Base-by-base conservation (phyloP, 1,140 invertebrate genomes). In the Eumaeus atala region DNA sequence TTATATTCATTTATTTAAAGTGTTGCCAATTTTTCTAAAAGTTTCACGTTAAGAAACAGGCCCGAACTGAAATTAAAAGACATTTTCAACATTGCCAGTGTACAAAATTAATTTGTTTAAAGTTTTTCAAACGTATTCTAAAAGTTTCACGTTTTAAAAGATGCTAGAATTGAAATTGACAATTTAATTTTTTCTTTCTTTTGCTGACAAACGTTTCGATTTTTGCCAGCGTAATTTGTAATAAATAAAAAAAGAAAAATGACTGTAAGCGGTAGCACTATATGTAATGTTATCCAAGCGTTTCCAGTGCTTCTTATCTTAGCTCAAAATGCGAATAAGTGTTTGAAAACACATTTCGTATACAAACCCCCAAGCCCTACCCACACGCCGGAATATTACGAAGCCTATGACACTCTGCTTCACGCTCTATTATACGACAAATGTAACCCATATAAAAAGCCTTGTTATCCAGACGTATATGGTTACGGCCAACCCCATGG, bases 311-410 rank as follows among this genome's bases (percentile, higher is more conserved):
- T 86, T 2, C 33, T 86, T 8, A 86, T 86, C 14, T 21, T 86
- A 9, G 83, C 81, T 0, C 83, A 86, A 49, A 84, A 82, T 17
- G 56, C 70, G 9, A 67, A 82, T 4, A 77, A 72, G 56, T 86
- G 83, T 52, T 42, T 86, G 0, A 67, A 74, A 35, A 86, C 83
- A 0, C 83, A 77, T 0, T 64, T 86, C 8, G 56, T 77, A 6
- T 86, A 86, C 51, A 82, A 81, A 51, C 83, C 80, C 0, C 83
- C 83, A 0, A 62, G 42, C 16, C 77, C 83, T 0, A 84, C 81
- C 0, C 72, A 76, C 16, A 58, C 83, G 0, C 79, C 83, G 0
- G 81, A 83, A 50, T 86, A 83, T 14, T 83, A 84, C 50, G 72
- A 80, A 47, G 81, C 81, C 0, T 75, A 81, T 34, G 77, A 86